Evolutionary conservation across 2,888 invertebrate species (phyloP), one percentile per base, ranked within the genome.

Genomic region (Hydrotaea diabolus): DNA sequence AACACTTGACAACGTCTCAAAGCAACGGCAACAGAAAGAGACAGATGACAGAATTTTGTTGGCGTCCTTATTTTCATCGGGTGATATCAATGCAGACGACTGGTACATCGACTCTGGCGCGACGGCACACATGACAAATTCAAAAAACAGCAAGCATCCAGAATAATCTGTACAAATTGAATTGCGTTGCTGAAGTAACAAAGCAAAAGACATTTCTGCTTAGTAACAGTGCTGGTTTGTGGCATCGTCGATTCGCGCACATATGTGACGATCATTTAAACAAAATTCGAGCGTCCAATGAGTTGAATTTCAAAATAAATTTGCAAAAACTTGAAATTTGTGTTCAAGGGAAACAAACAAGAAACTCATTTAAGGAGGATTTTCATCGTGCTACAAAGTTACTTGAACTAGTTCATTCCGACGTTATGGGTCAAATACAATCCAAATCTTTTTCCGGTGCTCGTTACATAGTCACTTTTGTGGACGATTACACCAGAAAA

Each of bases 381-480:
- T 80, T 84, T 49, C 82, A 80, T 36, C 83, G 87, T 55, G 87
- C 89, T 36, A 85, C 49, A 26, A 76, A 85, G 36, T 13, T 85
- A 31, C 81, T 92, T 31, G 89, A 91, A 36, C n/a, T 90, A 19
- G 76, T 92, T 2, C 91, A 91, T 74, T 80, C 89, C 2, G 91
- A 92, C 86, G 82, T 91, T 2, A 90, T 90, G 85, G 91, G 91
- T 17, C 91, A 91, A 19, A 89, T 92, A 88, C 87, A 89, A 79
- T 85, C 83, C 5, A 74, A 80, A 46, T 92, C 91, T 0, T 76
- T 88, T 89, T 89, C n/a, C 90, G 91, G 4, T 86, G 91, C 59
- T 66, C 91, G 19, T 90, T 88, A 2, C 90, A 92, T 74, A n/a
- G n/a, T n/a, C n/a, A n/a, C n/a, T n/a, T n/a, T n/a, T n/a, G 88